Evolutionary conservation across 1,140 invertebrate genomes (phyloP).

Genomic region (Lamellibrachia luymesi): DNA sequence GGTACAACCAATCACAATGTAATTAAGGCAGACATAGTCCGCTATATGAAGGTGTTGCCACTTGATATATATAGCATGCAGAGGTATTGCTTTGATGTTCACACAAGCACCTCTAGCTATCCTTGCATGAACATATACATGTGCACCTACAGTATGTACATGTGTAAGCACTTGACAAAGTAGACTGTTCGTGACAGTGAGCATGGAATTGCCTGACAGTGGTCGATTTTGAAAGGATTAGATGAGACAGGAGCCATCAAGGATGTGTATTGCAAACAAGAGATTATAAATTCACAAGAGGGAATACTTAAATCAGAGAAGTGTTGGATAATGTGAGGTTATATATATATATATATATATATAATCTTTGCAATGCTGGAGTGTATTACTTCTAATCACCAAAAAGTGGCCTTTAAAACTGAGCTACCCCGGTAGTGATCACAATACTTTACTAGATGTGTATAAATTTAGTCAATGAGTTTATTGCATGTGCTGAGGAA

Average conservation of each 20-base stretch:
- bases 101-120: background rate
- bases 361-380: background rate
- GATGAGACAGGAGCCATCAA: background rate
- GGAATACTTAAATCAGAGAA: background rate
- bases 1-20: background rate
- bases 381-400: background rate
- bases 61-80: background rate
- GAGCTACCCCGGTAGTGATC: background rate
- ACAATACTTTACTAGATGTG: background rate
- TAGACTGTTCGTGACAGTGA: background rate
- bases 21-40: background rate
- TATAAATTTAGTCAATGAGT: too few relatives aligned
- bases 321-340: background rate
- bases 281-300: background rate
- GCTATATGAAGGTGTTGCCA: background rate
- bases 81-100: slow-evolving; percentile 3
- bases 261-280: background rate
- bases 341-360: too few relatives aligned
- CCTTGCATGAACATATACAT: background rate
- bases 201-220: background rate
- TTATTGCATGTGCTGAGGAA: background rate
- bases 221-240: background rate
- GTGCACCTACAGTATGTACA: background rate
- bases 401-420: background rate
- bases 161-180: background rate